phyloP scores from a whole-genome alignment of 2,888 invertebrate genomes.

The Spisula subtruncata region DNA sequence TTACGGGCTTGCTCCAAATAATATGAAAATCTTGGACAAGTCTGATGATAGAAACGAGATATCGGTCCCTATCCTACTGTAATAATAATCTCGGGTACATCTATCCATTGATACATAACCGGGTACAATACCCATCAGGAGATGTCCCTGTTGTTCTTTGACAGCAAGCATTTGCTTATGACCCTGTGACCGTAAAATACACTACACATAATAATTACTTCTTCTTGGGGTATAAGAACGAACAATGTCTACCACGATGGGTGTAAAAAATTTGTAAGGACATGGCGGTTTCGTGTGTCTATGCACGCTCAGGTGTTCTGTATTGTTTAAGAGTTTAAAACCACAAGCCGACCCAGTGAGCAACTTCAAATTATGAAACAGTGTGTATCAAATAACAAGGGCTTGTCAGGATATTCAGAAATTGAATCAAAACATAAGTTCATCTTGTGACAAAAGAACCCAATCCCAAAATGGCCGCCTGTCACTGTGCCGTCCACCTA shows the following conservation, averaged over 20 bases:
- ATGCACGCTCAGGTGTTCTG: constrained; percentile 37
- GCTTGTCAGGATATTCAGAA: neutral
- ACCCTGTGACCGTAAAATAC: constrained; percentile 53
- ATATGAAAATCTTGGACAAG: constrained; percentile 3
- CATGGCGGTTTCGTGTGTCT: constrained; percentile 45
- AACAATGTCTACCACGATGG: constrained; percentile 46
- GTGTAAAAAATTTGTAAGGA: constrained; percentile 47
- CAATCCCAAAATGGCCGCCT: neutral
- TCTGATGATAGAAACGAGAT: constrained; percentile 31
- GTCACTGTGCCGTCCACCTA: neutral
- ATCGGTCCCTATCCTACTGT: constrained; percentile 50
- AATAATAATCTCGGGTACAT: constrained; percentile 30
- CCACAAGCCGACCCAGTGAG: constrained; percentile 28
- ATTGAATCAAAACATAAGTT: constrained; percentile 24
- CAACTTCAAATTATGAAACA: constrained; percentile 32
- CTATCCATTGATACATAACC: constrained; percentile 29
- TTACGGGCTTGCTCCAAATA: constrained; percentile 1
- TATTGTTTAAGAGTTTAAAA: constrained; percentile 40
- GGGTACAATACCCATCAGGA: constrained; percentile 40
- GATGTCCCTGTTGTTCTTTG: constrained; percentile 35
- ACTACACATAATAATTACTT: constrained; percentile 52
- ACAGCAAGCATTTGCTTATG: constrained; percentile 52
- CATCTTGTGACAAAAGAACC: neutral
- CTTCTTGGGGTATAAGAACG: constrained; percentile 29
- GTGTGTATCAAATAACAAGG: constrained; percentile 25